Evolutionary conservation across 2,113 vertebrate species (phyloP).

Genomic region (Varanus komodoensis): DNA sequence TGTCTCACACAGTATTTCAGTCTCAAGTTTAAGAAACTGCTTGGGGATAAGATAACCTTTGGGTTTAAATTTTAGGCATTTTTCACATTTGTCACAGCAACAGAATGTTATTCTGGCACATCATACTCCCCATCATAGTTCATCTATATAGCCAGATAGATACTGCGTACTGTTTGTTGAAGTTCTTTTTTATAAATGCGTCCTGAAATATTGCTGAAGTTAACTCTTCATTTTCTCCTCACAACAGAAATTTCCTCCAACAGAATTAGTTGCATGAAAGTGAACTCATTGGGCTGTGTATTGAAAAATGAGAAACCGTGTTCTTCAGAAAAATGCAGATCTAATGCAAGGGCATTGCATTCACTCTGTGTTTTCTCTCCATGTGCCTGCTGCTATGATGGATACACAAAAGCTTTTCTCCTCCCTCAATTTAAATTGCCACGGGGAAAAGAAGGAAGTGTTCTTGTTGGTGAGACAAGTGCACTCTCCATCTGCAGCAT

Average conservation of each 20-base stretch:
- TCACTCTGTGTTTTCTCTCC: background rate
- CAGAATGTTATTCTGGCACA: constrained; percentile 38
- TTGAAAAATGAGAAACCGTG: constrained; percentile 30
- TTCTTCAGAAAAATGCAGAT: constrained; percentile 9
- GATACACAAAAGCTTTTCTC: constrained; percentile 24
- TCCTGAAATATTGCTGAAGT: constrained; percentile 5
- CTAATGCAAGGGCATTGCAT: constrained; percentile 7
- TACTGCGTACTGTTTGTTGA: constrained; percentile 3
- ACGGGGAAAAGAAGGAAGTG: background rate
- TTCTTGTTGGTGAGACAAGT: background rate
- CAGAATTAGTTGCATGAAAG: constrained; percentile 6
- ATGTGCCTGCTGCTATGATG: constrained; percentile 28
- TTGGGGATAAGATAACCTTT: background rate
- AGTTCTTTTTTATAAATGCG: background rate
- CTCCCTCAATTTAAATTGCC: constrained; percentile 22
- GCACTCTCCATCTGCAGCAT: background rate
- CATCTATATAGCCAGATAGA: background rate
- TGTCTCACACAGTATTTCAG: background rate
- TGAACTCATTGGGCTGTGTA: constrained; percentile 7
- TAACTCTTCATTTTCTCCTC: background rate
- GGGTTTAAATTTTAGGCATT: background rate
- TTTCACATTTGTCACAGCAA: constrained; percentile 25
- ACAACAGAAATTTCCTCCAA: constrained; percentile 18
- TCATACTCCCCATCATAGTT: constrained; percentile 28
- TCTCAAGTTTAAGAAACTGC: background rate